phyloP scores from a whole-genome alignment of 1,140 invertebrate genomes.

The Solenopsis fugax region DNA sequence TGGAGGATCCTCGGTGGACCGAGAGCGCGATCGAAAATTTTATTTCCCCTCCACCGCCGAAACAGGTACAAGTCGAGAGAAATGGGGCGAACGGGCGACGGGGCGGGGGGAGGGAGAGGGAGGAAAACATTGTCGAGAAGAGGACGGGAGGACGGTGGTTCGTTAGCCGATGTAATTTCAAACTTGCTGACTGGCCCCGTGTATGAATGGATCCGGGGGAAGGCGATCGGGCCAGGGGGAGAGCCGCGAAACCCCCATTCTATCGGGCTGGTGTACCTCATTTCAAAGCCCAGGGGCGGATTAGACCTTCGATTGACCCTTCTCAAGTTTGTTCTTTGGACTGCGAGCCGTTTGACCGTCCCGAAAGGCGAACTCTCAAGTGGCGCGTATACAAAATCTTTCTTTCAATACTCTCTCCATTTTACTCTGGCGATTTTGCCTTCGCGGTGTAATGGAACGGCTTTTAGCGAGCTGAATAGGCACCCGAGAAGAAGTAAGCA shows the following conservation, averaged over 20 bases:
- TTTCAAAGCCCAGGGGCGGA: constrained; percentile 46
- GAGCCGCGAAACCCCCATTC: constrained; percentile 68
- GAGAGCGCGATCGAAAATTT: constrained; percentile 28
- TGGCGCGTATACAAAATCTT: constrained; percentile 62
- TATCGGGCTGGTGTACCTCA: constrained; percentile 59
- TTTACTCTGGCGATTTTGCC: constrained; percentile 48
- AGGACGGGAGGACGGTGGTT: constrained; percentile 66
- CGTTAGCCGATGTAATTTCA: constrained; percentile 80
- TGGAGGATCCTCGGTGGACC: neutral
- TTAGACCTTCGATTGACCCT: constrained; percentile 70
- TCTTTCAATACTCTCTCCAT: constrained; percentile 49
- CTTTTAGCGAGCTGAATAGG: constrained; percentile 52
- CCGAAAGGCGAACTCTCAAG: constrained; percentile 52
- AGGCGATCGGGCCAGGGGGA: constrained; percentile 32
- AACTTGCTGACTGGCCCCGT: constrained; percentile 77
- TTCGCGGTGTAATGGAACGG: constrained; percentile 43
- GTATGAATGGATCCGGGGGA: constrained; percentile 74
- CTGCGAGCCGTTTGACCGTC: constrained; percentile 39
- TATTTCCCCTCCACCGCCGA: constrained; percentile 43
- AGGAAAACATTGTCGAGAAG: constrained; percentile 18
- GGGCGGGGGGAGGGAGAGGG: neutral
- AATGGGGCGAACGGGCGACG: neutral
- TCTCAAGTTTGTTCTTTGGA: constrained; percentile 58
- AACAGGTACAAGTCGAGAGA: constrained; percentile 27
- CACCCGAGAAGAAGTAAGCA: neutral